A percentile compares a stretch with the other conserved stretches of the same genome.
These are phyloP conservation scores for Taenioides sp. DNA, from an alignment of 2,797 vertebrate genomes.

Conservation along the genomic window DNA sequence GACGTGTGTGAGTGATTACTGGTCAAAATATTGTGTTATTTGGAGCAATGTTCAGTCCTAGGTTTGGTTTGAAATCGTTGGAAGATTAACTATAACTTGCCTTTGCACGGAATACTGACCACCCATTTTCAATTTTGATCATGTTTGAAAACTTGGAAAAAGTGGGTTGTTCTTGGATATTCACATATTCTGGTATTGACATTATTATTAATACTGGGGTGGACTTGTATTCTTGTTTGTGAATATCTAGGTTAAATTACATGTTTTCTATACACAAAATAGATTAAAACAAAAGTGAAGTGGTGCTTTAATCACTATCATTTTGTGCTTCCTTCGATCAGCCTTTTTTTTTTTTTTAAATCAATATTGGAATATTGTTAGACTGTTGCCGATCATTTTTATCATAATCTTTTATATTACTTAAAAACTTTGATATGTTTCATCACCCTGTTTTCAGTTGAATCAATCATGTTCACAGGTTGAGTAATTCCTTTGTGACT, in stretches of 20 bases:
- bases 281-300: neutral
- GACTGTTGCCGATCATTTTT: too few relatives aligned
- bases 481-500: constrained; percentile 4
- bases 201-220: neutral
- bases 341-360: neutral
- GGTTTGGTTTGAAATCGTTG: too few relatives aligned
- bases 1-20: constrained; percentile 20
- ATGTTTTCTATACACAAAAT: too few relatives aligned
- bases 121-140: too few relatives aligned
- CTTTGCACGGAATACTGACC: too few relatives aligned
- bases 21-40: constrained; percentile 12
- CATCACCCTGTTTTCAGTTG: neutral
- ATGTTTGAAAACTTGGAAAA: too few relatives aligned
- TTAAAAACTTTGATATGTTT: neutral
- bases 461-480: neutral
- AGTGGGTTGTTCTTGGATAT: too few relatives aligned
- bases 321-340: neutral
- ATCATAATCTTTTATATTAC: too few relatives aligned
- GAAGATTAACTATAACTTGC: too few relatives aligned
- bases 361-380: neutral
- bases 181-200: neutral
- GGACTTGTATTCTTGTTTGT: too few relatives aligned
- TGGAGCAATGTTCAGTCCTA: neutral
- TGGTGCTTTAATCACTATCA: neutral
- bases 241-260: too few relatives aligned